phyloP scores from a whole-genome alignment of 23 tunicate species.

The Oikopleura dioica region DNA sequence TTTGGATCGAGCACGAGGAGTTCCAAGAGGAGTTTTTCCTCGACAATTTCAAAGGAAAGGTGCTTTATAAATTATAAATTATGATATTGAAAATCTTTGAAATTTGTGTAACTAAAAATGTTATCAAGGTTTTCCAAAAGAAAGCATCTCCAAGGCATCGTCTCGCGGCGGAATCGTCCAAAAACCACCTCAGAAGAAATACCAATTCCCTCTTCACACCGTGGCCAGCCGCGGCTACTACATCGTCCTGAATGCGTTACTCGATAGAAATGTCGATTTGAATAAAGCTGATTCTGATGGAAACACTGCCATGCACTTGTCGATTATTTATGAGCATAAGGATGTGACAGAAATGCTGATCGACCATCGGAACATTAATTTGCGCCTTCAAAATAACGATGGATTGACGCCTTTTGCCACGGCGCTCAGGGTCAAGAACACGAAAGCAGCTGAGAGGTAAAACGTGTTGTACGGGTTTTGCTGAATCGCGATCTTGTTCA shows the following conservation, averaged over 20 bases:
- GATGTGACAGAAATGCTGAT: constrained; percentile 19
- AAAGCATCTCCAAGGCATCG: too few relatives aligned
- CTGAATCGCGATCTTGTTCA: too few relatives aligned
- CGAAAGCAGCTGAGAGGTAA: constrained; percentile 35
- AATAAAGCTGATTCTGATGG: constrained; percentile 18
- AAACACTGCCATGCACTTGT: neutral
- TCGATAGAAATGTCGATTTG: constrained; percentile 22
- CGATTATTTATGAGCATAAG: neutral
- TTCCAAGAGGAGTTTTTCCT: too few relatives aligned
- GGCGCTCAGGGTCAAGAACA: constrained; percentile 23
- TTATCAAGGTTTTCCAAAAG: too few relatives aligned
- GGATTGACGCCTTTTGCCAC: constrained; percentile 41
- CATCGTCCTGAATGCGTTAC: constrained; percentile 11
- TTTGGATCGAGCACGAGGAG: too few relatives aligned
- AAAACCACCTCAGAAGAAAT: constrained; percentile 14
- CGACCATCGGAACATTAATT: constrained; percentile 26
- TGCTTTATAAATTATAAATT: too few relatives aligned
- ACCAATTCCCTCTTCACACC: constrained; percentile 35
- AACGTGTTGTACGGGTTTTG: too few relatives aligned
- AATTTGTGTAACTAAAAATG: too few relatives aligned
- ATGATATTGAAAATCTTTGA: too few relatives aligned
- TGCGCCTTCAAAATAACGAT: constrained; percentile 17
- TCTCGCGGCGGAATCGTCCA: too few relatives aligned
- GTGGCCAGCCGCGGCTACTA: constrained; percentile 19
- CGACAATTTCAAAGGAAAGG: too few relatives aligned